Percentiles rank a stretch among this genome's conserved stretches.
Conservation (phyloP, 2,888 invertebrate species). For the Ophion slaviceki region DNA sequence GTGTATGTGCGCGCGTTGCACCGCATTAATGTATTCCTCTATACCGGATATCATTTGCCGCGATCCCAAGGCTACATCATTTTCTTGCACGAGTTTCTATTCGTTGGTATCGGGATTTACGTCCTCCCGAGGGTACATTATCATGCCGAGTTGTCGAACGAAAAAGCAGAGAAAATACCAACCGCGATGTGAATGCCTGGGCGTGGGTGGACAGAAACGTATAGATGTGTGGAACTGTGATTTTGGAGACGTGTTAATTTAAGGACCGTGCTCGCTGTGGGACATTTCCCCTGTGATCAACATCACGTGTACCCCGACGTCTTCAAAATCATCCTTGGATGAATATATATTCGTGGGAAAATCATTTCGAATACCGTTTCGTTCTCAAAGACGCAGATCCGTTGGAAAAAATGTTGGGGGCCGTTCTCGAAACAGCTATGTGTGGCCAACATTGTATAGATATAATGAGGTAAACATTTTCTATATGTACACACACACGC, state of each 20-base stretch:
- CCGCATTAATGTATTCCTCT: conserved; percentile 20
- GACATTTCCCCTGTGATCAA: not conserved
- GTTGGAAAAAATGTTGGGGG: not conserved
- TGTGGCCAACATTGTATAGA: not conserved
- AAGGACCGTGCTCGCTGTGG: too few relatives aligned
- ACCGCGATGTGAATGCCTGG: not conserved
- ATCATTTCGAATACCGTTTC: not conserved
- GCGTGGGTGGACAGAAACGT: not conserved
- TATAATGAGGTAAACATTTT: not conserved
- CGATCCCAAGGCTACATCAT: conserved; percentile 30
- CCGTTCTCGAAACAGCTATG: not conserved
- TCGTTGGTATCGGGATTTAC: conserved; percentile 43
- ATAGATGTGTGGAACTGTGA: not conserved
- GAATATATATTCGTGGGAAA: too few relatives aligned
- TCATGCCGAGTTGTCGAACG: conserved; percentile 37
- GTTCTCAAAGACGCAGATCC: not conserved
- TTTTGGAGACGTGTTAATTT: not conserved
- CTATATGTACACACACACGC: not conserved
- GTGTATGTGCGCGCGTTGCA: not conserved
- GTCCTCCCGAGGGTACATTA: conserved; percentile 15
- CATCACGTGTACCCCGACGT: too few relatives aligned
- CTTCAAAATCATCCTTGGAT: too few relatives aligned
- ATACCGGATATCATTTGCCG: conserved; percentile 27
- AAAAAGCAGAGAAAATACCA: conserved; percentile 36
- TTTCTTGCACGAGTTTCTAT: conserved; percentile 12